These are phyloP conservation scores for Meriones psammophilus DNA, from an alignment of 2,797 vertebrate genomes.

Conservation along the genomic window DNA sequence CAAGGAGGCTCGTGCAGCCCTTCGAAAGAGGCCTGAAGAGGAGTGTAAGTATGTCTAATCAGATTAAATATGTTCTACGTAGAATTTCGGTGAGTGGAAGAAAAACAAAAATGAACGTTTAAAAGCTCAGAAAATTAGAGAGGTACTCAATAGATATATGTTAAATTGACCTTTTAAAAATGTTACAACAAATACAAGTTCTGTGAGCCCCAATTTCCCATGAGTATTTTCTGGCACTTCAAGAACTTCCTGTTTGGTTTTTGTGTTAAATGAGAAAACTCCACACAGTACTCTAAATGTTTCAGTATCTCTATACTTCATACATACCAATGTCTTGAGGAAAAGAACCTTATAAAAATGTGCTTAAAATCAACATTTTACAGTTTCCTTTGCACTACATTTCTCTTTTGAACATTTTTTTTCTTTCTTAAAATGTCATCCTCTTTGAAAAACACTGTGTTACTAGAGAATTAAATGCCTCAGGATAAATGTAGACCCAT, in stretches of 20 bases:
- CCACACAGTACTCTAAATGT: not conserved
- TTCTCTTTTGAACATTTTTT: constrained; percentile 11
- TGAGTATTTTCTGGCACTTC: not conserved
- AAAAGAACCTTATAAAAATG: constrained; percentile 27
- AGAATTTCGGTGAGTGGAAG: constrained; percentile 27
- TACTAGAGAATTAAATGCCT: constrained; percentile 36
- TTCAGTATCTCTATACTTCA: not conserved
- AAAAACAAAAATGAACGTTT: not conserved
- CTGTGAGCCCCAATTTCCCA: not conserved
- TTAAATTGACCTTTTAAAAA: not conserved
- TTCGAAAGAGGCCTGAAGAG: constrained; percentile 84
- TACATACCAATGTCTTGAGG: not conserved
- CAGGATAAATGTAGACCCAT: not conserved
- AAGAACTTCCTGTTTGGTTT: not conserved
- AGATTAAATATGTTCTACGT: not conserved
- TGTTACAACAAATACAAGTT: not conserved
- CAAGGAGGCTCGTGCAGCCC: constrained; percentile 84
- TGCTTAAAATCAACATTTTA: constrained; percentile 41
- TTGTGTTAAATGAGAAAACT: not conserved
- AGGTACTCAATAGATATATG: not conserved
- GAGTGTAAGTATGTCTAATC: constrained; percentile 75
- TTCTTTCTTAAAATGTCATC: not conserved
- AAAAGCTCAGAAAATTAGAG: not conserved
- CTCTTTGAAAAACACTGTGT: constrained; percentile 17
- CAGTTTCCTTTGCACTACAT: constrained; percentile 1